These are phyloP conservation scores for Deroplatys truncata DNA, from an alignment of 2,888 invertebrate genomes.

Conservation along the genomic window DNA sequence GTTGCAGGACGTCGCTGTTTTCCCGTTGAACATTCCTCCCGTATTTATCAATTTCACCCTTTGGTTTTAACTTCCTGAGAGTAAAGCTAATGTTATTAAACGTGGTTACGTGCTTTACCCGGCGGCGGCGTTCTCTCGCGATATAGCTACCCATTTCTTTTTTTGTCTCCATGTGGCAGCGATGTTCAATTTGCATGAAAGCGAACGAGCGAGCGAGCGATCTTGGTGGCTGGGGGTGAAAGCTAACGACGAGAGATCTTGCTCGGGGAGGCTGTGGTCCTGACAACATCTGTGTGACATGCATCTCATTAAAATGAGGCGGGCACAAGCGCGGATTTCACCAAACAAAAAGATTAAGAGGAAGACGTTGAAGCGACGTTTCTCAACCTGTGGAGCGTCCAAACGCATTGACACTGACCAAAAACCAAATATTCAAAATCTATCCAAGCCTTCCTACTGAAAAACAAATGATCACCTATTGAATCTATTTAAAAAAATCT, in stretches of 20 bases:
- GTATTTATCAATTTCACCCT: not conserved
- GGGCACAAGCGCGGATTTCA: not conserved
- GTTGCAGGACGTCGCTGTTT: not conserved
- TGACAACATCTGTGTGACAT: conserved; percentile 20
- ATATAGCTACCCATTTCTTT: not conserved
- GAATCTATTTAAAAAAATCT: too few species aligned
- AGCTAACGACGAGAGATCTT: conserved; percentile 18
- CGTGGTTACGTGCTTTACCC: not conserved
- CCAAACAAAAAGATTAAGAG: not conserved
- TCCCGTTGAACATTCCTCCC: not conserved
- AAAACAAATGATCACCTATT: too few species aligned
- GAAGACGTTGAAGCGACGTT: not conserved
- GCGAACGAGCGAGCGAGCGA: not conserved
- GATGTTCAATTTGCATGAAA: conserved; percentile 13
- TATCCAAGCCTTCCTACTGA: too few species aligned
- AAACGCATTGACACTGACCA: too few species aligned
- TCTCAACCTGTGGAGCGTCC: not conserved
- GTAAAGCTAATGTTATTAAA: not conserved
- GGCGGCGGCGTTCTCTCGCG: not conserved
- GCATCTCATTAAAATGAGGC: conserved; percentile 17
- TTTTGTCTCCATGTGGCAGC: not conserved
- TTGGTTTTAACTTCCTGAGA: not conserved
- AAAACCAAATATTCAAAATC: too few species aligned
- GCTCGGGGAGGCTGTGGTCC: not conserved
- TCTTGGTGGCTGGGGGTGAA: conserved; percentile 13